A percentile compares a stretch with the other conserved stretches of the same genome.
Evolutionary conservation across 2,113 vertebrate species (phyloP).

Genomic region (Edolisoma coerulescens): DNA sequence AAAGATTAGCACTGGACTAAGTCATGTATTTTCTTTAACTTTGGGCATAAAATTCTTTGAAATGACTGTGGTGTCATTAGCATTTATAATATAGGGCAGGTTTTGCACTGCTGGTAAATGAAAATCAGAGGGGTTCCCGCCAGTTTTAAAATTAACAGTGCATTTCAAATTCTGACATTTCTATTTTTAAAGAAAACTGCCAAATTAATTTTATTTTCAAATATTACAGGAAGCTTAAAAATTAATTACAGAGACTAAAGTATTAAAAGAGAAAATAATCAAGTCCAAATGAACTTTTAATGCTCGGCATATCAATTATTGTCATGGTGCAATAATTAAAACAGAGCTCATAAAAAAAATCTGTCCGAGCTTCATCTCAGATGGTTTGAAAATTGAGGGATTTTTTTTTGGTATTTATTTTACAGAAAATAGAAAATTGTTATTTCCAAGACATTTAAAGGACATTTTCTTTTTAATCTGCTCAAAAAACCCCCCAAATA

Average conservation of each 20-base stretch:
- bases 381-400: background rate
- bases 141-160: background rate
- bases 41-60: constrained; percentile 25
- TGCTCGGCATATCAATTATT: background rate
- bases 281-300: background rate
- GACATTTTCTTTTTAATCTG: background rate
- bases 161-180: background rate
- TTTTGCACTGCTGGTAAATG: background rate
- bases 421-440: background rate
- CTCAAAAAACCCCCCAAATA: background rate
- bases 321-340: background rate
- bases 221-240: background rate
- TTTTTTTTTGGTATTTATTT: background rate
- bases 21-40: background rate
- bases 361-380: background rate
- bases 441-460: background rate
- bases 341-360: background rate
- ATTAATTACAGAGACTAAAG: background rate
- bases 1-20: constrained; percentile 7
- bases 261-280: background rate
- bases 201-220: background rate
- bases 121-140: background rate
- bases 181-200: background rate
- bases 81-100: constrained; percentile 14
- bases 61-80: constrained; percentile 12